phyloP scores from a whole-genome alignment of 2,888 invertebrate genomes.

The Tanytarsus gracilentus region DNA sequence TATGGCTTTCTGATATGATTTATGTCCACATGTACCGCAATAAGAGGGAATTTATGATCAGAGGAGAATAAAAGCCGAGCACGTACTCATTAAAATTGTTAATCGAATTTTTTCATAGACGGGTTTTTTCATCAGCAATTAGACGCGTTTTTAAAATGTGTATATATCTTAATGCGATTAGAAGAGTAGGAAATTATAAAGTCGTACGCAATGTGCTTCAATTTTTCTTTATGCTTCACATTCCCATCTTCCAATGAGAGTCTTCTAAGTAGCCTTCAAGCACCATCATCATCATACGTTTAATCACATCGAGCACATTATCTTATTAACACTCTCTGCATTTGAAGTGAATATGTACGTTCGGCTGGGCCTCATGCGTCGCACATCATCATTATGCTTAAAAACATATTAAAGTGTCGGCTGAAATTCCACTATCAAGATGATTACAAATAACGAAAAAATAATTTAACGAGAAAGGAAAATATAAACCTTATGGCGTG shows the following conservation, averaged over 20 bases:
- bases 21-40: slow-evolving; percentile 1
- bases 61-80: not conserved
- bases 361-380: slow-evolving; percentile 18
- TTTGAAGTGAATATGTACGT: not conserved
- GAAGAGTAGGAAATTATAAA: not conserved
- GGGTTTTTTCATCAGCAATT: not conserved
- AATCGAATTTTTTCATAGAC: not conserved
- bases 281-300: slow-evolving; percentile 10
- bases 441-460: not conserved
- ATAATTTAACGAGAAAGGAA: no score
- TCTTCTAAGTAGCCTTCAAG: slow-evolving; percentile 7
- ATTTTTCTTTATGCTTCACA: not conserved
- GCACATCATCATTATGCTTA: slow-evolving; percentile 27
- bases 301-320: slow-evolving; percentile 23
- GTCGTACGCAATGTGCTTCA: slow-evolving; percentile 10
- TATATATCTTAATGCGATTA: slow-evolving; percentile 12
- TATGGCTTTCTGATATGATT: slow-evolving; percentile 27
- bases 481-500: slow-evolving; percentile 11
- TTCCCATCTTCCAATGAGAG: not conserved
- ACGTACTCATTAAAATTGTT: not conserved
- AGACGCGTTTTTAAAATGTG: not conserved
- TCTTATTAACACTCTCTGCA: slow-evolving; percentile 28
- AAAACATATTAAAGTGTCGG: slow-evolving; percentile 25
- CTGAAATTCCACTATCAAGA: slow-evolving; percentile 5
- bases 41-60: slow-evolving; percentile 12